A percentile compares a stretch with the other conserved stretches of the same genome.
Evolutionary conservation across 1,140 invertebrate species (phyloP).

Genomic region (Magallana ariakensis): DNA sequence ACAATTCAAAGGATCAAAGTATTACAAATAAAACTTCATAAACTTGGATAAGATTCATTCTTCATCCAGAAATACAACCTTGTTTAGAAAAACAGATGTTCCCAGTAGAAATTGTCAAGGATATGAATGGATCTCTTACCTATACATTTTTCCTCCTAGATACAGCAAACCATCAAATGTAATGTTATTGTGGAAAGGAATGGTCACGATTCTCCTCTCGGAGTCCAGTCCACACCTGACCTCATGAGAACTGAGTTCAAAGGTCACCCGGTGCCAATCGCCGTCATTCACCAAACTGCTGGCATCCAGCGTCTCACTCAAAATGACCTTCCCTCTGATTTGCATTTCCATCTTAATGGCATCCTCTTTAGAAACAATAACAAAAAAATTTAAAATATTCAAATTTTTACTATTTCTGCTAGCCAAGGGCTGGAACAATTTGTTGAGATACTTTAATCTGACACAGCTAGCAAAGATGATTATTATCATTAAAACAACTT

Average conservation of each 20-base stretch:
- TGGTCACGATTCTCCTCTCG: constrained; percentile 54
- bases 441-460: no score
- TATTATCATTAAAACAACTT: no score
- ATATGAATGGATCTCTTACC: background rate
- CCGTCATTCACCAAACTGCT: constrained; percentile 90
- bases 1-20: no score
- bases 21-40: no score
- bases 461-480: no score
- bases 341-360: constrained; percentile 14
- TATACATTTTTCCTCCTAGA: constrained; percentile 81
- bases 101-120: no score
- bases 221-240: constrained; percentile 96
- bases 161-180: constrained; percentile 65
- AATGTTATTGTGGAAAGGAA: constrained; percentile 56
- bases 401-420: no score
- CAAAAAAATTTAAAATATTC: no score
- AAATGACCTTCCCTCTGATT: background rate
- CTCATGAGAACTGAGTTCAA: constrained; percentile 89
- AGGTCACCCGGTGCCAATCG: constrained; percentile 94
- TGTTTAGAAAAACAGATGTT: no score
- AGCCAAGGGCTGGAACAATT: no score
- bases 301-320: constrained; percentile 81
- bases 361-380: background rate
- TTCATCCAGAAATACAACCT: no score
- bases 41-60: no score